Conservation (phyloP, 2,113 vertebrate genomes). For the Pollimyrus isidori region DNA sequence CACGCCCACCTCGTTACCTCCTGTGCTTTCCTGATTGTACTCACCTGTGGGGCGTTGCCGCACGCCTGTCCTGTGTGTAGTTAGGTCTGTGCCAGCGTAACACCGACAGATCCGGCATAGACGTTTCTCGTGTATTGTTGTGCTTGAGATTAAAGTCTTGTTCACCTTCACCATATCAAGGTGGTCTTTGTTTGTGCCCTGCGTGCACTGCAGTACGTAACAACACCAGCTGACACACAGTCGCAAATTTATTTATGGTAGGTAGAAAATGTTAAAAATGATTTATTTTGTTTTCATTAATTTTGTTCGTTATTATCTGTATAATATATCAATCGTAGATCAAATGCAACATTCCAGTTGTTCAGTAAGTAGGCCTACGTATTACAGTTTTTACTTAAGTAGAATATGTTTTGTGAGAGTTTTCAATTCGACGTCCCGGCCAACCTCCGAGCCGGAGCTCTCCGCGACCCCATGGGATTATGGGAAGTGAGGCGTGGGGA, state of each 20-base stretch:
- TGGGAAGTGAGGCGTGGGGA: background rate
- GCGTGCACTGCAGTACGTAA: too few relatives aligned
- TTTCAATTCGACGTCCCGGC: background rate
- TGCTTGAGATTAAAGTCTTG: too few relatives aligned
- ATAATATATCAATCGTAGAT: background rate
- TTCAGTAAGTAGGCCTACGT: background rate
- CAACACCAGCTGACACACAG: background rate
- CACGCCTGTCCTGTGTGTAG: too few relatives aligned
- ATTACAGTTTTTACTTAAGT: background rate
- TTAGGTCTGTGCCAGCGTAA: too few relatives aligned
- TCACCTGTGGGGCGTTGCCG: too few relatives aligned
- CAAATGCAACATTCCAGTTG: background rate
- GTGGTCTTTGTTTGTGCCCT: too few relatives aligned
- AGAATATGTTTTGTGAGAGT: background rate
- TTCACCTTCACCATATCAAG: too few relatives aligned
- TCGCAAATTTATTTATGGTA: background rate
- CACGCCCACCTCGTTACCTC: too few relatives aligned
- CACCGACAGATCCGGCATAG: too few relatives aligned
- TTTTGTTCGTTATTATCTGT: background rate
- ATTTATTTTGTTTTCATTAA: background rate
- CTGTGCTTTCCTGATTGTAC: too few relatives aligned
- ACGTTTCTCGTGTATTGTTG: too few relatives aligned
- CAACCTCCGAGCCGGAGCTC: background rate
- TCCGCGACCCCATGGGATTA: background rate
- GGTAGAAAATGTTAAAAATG: background rate